Percentiles rank a stretch among this genome's conserved stretches.
Conservation (phyloP, 2,113 vertebrate species). For the Notiomystis cincta region DNA sequence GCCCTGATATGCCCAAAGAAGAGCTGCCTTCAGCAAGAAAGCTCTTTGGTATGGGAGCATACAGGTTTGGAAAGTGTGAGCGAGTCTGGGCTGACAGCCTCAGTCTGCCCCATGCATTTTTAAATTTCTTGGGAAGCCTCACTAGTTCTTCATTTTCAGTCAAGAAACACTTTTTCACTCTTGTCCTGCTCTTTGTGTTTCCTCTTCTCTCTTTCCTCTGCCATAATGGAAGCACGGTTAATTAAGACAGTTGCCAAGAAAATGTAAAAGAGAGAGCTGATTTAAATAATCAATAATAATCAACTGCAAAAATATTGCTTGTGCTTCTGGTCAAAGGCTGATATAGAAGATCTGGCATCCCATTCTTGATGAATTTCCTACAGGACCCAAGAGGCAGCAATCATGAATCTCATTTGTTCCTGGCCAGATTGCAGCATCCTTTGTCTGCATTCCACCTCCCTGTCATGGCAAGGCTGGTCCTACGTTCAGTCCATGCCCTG, state of each 20-base stretch:
- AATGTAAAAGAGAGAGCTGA: neutral
- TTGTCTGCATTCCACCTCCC: neutral
- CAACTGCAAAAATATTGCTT: neutral
- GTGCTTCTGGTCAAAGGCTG: neutral
- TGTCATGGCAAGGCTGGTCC: neutral
- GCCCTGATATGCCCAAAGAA: neutral
- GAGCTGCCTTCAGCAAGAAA: neutral
- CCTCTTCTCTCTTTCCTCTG: neutral
- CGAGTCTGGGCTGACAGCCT: neutral
- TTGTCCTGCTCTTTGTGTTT: neutral
- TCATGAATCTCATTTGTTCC: neutral
- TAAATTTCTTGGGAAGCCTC: neutral
- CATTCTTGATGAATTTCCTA: neutral
- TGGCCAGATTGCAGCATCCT: neutral
- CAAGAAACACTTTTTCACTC: neutral
- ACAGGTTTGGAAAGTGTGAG: neutral
- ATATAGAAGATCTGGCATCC: neutral
- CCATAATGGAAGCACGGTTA: neutral
- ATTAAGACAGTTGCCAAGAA: neutral
- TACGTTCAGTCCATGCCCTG: accelerated
- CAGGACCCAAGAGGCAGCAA: neutral
- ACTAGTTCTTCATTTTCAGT: neutral
- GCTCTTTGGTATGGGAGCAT: neutral
- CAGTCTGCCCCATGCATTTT: neutral
- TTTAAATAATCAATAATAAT: neutral